Evolutionary conservation across 1,140 invertebrate genomes (phyloP).

Genomic region (Halyomorpha halys): DNA sequence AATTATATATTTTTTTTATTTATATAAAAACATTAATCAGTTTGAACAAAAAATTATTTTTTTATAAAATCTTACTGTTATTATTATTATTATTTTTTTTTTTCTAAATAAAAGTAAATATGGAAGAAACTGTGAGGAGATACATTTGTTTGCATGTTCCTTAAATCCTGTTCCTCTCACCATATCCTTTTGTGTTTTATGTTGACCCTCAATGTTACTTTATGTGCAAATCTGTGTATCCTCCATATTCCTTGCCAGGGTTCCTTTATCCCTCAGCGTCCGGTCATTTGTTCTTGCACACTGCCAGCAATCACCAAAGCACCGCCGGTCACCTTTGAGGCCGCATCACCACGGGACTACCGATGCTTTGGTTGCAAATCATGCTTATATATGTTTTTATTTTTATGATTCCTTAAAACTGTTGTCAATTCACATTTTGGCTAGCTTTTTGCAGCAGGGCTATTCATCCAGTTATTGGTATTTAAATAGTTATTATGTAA

Average conservation of each 20-base stretch:
- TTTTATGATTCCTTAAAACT: constrained; percentile 2
- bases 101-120: too few species aligned
- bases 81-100: too few species aligned
- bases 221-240: constrained; percentile 7
- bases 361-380: constrained; percentile 15
- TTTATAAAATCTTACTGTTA: too few species aligned
- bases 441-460: constrained; percentile 13
- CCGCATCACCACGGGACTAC: constrained; percentile 12
- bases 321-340: constrained; percentile 3
- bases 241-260: background rate
- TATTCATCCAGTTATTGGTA: background rate
- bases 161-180: background rate
- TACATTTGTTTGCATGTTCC: background rate
- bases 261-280: background rate
- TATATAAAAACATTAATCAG: too few species aligned
- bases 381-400: constrained; percentile 5
- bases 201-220: constrained; percentile 10
- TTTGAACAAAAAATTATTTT: too few species aligned
- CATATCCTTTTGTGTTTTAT: constrained; percentile 10
- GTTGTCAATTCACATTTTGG: constrained; percentile 6
- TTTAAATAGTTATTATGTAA: background rate
- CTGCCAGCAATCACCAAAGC: constrained; percentile 17
- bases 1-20: too few species aligned
- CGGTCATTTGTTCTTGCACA: constrained; percentile 16
- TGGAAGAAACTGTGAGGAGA: background rate